Conservation (phyloP, 2,113 vertebrate genomes). For the Aplodontia rufa region DNA sequence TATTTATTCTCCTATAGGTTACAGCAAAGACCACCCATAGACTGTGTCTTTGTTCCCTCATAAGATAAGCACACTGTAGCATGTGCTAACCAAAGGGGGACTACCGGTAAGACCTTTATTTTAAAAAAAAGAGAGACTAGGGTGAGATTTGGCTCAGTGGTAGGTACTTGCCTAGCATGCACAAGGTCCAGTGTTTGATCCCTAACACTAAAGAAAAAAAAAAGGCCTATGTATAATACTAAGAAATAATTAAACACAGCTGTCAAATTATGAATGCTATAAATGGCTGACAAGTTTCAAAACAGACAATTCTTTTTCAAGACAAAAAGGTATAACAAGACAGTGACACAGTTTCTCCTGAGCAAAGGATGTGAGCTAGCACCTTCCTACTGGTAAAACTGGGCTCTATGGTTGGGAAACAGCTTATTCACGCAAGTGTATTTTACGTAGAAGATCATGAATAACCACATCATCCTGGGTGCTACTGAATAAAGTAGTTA, state of each 20-base stretch:
- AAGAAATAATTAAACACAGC: neutral
- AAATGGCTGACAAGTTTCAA: neutral
- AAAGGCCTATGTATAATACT: neutral
- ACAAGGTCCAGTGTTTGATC: neutral
- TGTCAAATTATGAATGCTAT: neutral
- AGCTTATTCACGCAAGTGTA: neutral
- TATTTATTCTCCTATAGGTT: neutral
- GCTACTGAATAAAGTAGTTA: neutral
- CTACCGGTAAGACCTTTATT: neutral
- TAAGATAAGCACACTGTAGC: neutral
- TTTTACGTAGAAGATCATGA: neutral
- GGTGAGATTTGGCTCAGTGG: neutral
- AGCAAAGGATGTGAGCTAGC: neutral
- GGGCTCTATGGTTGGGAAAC: neutral
- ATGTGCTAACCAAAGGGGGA: neutral
- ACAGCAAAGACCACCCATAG: neutral
- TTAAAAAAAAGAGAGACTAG: neutral
- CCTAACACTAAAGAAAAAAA: neutral
- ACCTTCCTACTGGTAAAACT: neutral
- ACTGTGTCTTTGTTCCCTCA: neutral
- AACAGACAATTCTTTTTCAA: neutral
- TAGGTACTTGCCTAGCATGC: neutral
- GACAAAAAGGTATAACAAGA: neutral
- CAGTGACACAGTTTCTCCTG: neutral
- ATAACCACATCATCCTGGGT: neutral